Evolutionary conservation across 2,113 vertebrate species (phyloP).

Genomic region (Stomatorhinus ivindoensis): DNA sequence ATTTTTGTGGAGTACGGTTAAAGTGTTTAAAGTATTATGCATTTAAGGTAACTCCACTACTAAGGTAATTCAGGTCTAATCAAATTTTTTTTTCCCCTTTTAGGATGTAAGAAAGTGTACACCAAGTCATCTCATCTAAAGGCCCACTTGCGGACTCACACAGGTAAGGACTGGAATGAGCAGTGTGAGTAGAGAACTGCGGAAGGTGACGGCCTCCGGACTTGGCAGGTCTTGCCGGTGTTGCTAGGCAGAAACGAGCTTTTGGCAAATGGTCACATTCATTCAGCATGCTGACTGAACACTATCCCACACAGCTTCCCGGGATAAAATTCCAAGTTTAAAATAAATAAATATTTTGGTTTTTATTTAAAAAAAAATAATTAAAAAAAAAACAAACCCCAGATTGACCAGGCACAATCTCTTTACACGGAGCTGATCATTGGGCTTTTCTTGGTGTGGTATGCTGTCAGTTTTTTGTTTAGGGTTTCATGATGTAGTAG

Average conservation of each 20-base stretch:
- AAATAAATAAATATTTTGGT: background rate
- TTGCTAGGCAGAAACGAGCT: conserved; percentile 48
- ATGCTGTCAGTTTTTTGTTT: background rate
- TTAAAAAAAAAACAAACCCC: no score
- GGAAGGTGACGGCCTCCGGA: conserved; percentile 23
- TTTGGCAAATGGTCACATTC: conserved; percentile 38
- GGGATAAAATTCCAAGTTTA: background rate
- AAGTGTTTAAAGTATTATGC: background rate
- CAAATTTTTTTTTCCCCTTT: conserved; percentile 28
- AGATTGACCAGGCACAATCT: background rate
- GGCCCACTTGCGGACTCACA: conserved; percentile 92
- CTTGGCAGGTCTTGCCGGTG: conserved; percentile 30
- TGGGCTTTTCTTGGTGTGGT: no score
- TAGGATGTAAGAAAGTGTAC: conserved; percentile 95
- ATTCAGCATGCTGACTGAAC: background rate
- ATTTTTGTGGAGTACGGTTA: background rate
- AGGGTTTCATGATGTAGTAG: background rate
- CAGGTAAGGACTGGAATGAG: conserved; percentile 70
- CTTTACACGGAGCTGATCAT: background rate
- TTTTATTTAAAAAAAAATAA: background rate
- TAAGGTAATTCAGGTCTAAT: conserved; percentile 15
- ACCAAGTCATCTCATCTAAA: conserved; percentile 97
- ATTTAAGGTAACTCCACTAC: background rate
- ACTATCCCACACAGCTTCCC: background rate
- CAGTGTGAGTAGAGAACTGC: background rate